These are phyloP conservation scores for Onthophagus taurus DNA, from an alignment of 1,140 invertebrate genomes.

Conservation along the genomic window DNA sequence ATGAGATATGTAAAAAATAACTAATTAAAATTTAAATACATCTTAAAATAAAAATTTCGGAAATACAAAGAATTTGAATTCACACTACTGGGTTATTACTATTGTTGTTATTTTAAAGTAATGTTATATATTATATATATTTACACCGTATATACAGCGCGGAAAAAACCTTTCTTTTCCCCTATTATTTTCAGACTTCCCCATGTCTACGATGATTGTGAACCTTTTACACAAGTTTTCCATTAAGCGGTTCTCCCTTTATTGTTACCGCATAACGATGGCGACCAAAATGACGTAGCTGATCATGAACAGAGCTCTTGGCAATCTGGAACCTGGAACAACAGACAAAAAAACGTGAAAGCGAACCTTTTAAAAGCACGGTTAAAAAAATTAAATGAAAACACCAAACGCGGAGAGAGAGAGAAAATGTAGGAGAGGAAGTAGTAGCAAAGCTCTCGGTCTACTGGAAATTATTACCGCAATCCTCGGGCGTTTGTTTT, in stretches of 20 bases:
- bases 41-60: too few relatives aligned
- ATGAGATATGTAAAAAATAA: too few relatives aligned
- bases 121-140: too few relatives aligned
- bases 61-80: too few relatives aligned
- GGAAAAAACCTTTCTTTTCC: neutral
- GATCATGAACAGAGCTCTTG: constrained; percentile 2
- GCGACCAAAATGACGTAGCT: constrained; percentile 5
- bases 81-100: too few relatives aligned
- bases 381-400: too few relatives aligned
- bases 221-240: constrained; percentile 6
- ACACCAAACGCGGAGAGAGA: too few relatives aligned
- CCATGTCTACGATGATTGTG: constrained; percentile 11
- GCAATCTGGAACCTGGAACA: constrained; percentile 12
- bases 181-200: constrained; percentile 1
- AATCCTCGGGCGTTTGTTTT: too few relatives aligned
- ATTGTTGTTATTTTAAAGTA: too few relatives aligned
- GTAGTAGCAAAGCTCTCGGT: too few relatives aligned
- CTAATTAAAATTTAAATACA: too few relatives aligned
- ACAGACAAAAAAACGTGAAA: constrained; percentile 7
- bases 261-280: constrained; percentile 16
- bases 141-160: constrained; percentile 5
- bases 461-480: neutral
- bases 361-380: neutral
- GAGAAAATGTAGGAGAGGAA: too few relatives aligned
- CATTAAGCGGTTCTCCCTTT: neutral